Percentiles rank a stretch among this genome's conserved stretches.
These are phyloP conservation scores for Psilopsiagon aymara DNA, from an alignment of 2,113 vertebrate genomes.

Conservation along the genomic window DNA sequence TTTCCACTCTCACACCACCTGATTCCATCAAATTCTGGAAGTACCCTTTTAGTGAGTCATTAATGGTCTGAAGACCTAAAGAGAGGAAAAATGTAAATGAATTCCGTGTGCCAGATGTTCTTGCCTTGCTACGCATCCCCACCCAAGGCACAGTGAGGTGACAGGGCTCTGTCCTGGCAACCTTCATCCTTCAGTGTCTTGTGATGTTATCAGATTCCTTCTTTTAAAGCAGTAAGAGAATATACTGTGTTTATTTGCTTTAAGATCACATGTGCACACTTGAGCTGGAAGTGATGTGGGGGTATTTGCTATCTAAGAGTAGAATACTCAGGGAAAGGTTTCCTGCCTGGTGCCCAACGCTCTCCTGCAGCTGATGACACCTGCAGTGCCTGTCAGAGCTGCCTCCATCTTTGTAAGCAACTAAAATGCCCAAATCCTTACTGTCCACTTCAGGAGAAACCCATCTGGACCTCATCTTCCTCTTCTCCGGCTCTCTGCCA, in stretches of 20 bases:
- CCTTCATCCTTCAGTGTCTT: not conserved
- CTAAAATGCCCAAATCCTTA: not conserved
- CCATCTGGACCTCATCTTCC: rapidly evolving
- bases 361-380: not conserved
- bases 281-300: not conserved
- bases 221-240: not conserved
- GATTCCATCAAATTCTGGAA: not conserved
- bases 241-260: not conserved
- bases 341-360: not conserved
- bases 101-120: not conserved
- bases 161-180: not conserved
- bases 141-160: rapidly evolving
- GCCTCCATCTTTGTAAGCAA: not conserved
- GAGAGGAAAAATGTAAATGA: not conserved
- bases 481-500: not conserved
- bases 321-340: not conserved
- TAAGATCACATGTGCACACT: not conserved
- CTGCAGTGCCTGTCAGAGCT: not conserved
- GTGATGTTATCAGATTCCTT: not conserved
- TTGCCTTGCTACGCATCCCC: not conserved
- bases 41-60: not conserved
- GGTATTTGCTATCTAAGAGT: not conserved
- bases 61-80: not conserved
- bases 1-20: not conserved
- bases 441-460: not conserved